These are phyloP conservation scores for Rhagophthalmus giganteus DNA, from an alignment of 2,888 invertebrate species.

Conservation along the genomic window DNA sequence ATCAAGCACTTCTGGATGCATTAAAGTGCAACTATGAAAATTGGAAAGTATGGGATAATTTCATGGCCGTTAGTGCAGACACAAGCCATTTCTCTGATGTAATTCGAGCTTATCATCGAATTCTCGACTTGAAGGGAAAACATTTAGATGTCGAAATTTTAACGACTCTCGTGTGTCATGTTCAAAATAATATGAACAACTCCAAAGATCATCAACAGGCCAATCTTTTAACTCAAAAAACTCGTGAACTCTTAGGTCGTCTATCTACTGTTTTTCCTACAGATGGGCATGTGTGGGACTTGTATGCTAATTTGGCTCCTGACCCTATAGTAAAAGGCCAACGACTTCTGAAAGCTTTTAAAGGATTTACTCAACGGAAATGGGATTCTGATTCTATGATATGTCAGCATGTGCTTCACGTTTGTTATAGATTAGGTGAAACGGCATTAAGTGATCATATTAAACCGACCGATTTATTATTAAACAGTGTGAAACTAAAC, in stretches of 20 bases:
- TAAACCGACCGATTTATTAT: constrained; percentile 42
- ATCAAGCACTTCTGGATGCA: constrained; percentile 84
- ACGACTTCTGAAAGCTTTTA: constrained; percentile 76
- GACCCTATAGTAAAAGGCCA: constrained; percentile 65
- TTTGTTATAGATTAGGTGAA: constrained; percentile 64
- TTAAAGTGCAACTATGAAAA: constrained; percentile 90
- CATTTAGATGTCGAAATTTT: constrained; percentile 79
- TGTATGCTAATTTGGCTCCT: constrained; percentile 74
- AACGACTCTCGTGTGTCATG: constrained; percentile 69
- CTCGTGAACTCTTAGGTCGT: constrained; percentile 72
- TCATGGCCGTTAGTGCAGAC: constrained; percentile 84
- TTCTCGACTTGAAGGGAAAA: constrained; percentile 82
- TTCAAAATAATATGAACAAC: constrained; percentile 67
- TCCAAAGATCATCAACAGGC: constrained; percentile 61
- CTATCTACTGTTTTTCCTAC: constrained; percentile 70
- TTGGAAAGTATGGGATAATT: constrained; percentile 96
- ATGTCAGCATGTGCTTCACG: constrained; percentile 64
- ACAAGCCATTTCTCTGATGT: constrained; percentile 84
- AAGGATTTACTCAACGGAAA: constrained; percentile 67
- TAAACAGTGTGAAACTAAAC: constrained; percentile 48
- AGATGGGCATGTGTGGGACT: constrained; percentile 77
- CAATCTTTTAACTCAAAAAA: constrained; percentile 59
- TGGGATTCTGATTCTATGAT: constrained; percentile 64
- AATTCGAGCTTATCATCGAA: constrained; percentile 79
- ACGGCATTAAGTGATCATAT: constrained; percentile 58